A percentile compares a stretch with the other conserved stretches of the same genome.
Evolutionary conservation across 1,140 invertebrate species (phyloP).

Genomic region (Hypsibius dujardini): DNA sequence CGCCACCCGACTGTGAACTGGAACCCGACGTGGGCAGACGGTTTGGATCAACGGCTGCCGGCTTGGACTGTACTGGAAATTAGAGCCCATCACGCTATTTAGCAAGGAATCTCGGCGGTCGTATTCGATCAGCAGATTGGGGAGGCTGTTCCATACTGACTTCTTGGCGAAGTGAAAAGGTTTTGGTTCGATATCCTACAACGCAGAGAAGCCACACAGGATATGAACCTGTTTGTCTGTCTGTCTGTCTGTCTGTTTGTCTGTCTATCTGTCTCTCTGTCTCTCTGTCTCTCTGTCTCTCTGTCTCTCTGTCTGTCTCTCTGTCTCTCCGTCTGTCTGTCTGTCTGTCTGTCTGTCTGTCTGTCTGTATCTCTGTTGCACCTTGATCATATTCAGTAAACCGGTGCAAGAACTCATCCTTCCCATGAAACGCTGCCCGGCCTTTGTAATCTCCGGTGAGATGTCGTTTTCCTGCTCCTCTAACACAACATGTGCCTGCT

Average conservation of each 20-base stretch:
- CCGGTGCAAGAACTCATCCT: background rate
- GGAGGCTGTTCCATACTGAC: background rate
- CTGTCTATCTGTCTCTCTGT: too few relatives aligned
- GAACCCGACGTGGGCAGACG: conserved; percentile 28
- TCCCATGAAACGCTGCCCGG: background rate
- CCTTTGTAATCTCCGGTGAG: background rate
- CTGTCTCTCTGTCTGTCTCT: too few relatives aligned
- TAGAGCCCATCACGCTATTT: too few relatives aligned
- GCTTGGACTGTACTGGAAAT: too few relatives aligned
- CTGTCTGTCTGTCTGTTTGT: too few relatives aligned
- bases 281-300: too few relatives aligned
- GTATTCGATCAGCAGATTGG: background rate
- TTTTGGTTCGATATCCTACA: background rate
- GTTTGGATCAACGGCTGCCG: conserved; percentile 26
- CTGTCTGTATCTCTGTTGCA: too few relatives aligned
- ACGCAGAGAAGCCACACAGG: too few relatives aligned
- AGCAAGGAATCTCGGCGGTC: background rate
- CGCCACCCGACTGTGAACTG: conserved; percentile 27
- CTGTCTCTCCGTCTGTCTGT: too few relatives aligned
- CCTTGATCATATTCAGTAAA: background rate
- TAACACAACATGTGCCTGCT: too few relatives aligned
- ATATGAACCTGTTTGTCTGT: too few relatives aligned
- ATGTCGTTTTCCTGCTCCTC: background rate
- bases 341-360: too few relatives aligned
- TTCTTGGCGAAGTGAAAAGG: background rate